Evolutionary conservation across 2,113 vertebrate genomes (phyloP).

Genomic region (Drymodes brunneopygia): DNA sequence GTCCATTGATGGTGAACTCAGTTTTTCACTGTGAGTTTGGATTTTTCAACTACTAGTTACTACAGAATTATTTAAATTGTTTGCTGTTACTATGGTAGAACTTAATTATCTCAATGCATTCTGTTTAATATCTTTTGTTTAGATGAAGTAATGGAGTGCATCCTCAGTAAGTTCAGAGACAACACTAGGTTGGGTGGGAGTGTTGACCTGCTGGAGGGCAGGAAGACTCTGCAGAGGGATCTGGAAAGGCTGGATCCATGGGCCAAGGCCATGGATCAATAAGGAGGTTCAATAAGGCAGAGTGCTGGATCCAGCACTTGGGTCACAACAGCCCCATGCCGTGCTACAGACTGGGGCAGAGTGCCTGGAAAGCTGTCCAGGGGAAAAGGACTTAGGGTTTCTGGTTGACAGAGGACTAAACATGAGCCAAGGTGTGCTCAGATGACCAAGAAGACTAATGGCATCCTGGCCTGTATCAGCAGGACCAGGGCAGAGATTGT

Average conservation of each 20-base stretch:
- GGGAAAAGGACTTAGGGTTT: rapidly evolving
- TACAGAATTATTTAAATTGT: background rate
- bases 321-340: rapidly evolving
- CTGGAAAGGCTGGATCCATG: rapidly evolving
- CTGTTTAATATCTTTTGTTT: background rate
- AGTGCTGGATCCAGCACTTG: rapidly evolving
- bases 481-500: background rate
- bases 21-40: background rate
- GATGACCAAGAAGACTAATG: background rate
- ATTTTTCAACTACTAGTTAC: background rate
- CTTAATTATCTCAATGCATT: rapidly evolving
- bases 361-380: rapidly evolving
- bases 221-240: background rate
- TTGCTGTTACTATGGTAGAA: background rate
- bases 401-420: background rate
- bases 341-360: rapidly evolving
- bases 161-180: background rate
- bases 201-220: background rate
- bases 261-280: rapidly evolving
- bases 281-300: rapidly evolving
- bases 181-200: rapidly evolving
- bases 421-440: background rate
- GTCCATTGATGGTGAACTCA: rapidly evolving
- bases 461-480: background rate
- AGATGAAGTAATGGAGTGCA: rapidly evolving